These are phyloP conservation scores for Drosophila rufa DNA, from an alignment of 1,140 invertebrate genomes.

Conservation along the genomic window DNA sequence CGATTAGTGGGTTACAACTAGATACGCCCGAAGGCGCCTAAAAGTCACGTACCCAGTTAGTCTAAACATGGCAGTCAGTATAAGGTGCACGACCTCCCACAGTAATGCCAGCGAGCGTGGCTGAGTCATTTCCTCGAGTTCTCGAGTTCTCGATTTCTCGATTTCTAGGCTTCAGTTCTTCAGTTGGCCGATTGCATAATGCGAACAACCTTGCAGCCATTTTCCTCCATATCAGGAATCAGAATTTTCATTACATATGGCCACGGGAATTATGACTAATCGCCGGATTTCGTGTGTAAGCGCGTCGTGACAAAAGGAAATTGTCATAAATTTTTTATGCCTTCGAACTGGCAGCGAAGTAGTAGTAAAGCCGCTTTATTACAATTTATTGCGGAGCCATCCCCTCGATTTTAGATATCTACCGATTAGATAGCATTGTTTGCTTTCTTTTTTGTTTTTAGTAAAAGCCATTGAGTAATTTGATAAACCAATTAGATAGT, in stretches of 20 bases:
- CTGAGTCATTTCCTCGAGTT: slow-evolving; percentile 14
- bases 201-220: background rate
- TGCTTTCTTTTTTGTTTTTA: background rate
- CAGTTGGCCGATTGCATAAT: slow-evolving; percentile 51
- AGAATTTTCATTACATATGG: slow-evolving; percentile 3
- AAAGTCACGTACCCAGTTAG: slow-evolving; percentile 15
- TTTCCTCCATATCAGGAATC: slow-evolving; percentile 10
- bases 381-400: background rate
- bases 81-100: background rate
- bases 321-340: slow-evolving; percentile 54
- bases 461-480: background rate
- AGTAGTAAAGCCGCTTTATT: slow-evolving; percentile 7
- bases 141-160: slow-evolving; percentile 9
- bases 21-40: background rate
- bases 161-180: background rate
- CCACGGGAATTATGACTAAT: slow-evolving; percentile 54
- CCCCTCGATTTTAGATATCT: slow-evolving; percentile 7
- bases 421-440: slow-evolving; percentile 9
- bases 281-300: slow-evolving; percentile 54
- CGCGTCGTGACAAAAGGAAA: slow-evolving; percentile 31
- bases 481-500: slow-evolving; percentile 13
- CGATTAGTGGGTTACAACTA: slow-evolving; percentile 10
- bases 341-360: background rate
- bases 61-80: slow-evolving; percentile 36
- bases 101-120: background rate